Evolutionary conservation across 2,113 vertebrate species (phyloP), one percentile per base, ranked within the genome.

Genomic region (Brachypteracias leptosomus): DNA sequence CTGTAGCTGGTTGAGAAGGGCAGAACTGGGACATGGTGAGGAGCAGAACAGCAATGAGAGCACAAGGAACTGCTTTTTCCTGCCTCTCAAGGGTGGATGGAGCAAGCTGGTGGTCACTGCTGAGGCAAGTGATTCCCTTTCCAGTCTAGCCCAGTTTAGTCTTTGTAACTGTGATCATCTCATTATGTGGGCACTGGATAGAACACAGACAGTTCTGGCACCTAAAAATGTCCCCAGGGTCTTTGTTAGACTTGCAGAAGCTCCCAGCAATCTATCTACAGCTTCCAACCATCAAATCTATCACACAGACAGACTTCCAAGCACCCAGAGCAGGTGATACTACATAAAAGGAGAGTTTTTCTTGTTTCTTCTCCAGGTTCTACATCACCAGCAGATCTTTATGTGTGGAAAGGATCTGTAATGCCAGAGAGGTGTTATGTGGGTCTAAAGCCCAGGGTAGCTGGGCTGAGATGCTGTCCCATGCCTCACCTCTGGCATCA

Each of bases 11-110:
- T 13, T 7, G 59, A 25, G 36, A 49, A 13, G 0, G 21, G 42
- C 73, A n/a, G n/a, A 22, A 38, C 7, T 1, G 31, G 47, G 42
- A 7, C 13, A 18, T 16, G 1, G 2, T 3, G 2, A 9, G 5
- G 58, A 36, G 46, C 10, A 12, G 40, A 49, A 31, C 0, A 25
- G 57, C 17, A 44, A 28, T 1, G 13, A 24, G 46, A 61, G 35
- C 8, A 9, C 13, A 6, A 81, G 7, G 9, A 61, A n/a, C 3
- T 3, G 3, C 33, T 2, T 36, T 16, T 52, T 57, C 18, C 51
- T 55, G 58, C 16, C 29, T 73, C 65, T 26, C 35, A 8, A 42
- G 17, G 36, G 20, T 58, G 29, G 51, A 40, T 58, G 29, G 51
- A 40, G 67, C n/a, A 40, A 79, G 57, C 13, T 74, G 72, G 77